Conservation (phyloP, 1,140 invertebrate genomes). For the Drosophila nannoptera region DNA sequence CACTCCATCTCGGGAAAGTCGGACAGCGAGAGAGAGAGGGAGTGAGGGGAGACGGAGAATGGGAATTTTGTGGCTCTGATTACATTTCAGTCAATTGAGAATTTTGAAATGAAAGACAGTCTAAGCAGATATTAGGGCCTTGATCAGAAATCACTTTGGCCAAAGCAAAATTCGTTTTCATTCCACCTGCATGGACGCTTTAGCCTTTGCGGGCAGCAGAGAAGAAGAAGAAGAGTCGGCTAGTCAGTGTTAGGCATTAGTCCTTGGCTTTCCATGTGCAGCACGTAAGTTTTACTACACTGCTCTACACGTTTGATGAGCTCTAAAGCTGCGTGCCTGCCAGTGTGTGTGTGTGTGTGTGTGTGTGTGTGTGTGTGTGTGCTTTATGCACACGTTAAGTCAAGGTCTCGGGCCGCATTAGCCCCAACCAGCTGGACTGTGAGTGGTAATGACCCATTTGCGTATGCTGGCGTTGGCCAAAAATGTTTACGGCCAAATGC, state of each 20-base stretch:
- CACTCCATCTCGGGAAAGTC: too few species aligned
- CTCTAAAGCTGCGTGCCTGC: constrained; percentile 22
- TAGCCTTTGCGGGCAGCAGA: too few species aligned
- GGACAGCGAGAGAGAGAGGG: too few species aligned
- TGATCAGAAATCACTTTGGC: too few species aligned
- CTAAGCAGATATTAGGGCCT: too few species aligned
- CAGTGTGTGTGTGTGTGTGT: too few species aligned
- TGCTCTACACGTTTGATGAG: constrained; percentile 25
- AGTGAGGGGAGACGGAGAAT: too few species aligned
- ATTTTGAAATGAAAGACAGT: too few species aligned
- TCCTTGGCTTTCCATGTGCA: constrained; percentile 16
- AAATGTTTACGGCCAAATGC: constrained; percentile 58
- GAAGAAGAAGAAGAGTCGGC: neutral
- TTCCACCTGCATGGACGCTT: constrained; percentile 5
- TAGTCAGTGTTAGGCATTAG: neutral
- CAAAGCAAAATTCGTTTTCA: too few species aligned
- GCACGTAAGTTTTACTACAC: constrained; percentile 29
- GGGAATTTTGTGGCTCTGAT: too few species aligned
- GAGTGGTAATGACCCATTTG: constrained; percentile 66
- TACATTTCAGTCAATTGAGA: too few species aligned
- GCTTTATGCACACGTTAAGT: constrained; percentile 33
- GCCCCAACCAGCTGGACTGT: constrained; percentile 16
- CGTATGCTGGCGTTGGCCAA: constrained; percentile 30
- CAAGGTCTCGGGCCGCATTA: constrained; percentile 37
- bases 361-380: too few species aligned